These are phyloP conservation scores for Ptychoptera albimana DNA, from an alignment of 2,888 invertebrate species.

Conservation along the genomic window DNA sequence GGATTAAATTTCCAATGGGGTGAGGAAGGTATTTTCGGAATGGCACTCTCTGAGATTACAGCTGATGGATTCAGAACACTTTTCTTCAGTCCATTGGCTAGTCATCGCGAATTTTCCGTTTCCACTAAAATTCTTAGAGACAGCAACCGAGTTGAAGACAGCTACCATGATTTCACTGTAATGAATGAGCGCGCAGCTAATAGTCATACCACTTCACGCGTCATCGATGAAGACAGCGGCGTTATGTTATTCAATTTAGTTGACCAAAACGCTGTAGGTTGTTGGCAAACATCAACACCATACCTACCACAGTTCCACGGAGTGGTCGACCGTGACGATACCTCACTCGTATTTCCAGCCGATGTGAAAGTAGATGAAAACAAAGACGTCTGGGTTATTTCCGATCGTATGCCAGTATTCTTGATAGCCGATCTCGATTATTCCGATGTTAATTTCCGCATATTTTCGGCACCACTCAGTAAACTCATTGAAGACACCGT, in stretches of 20 bases:
- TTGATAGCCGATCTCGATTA: slow-evolving; percentile 51
- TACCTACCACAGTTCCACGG: slow-evolving; percentile 49
- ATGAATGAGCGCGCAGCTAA: slow-evolving; percentile 46
- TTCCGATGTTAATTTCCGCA: slow-evolving; percentile 61
- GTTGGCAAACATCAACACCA: slow-evolving; percentile 57
- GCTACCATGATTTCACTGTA: slow-evolving; percentile 51
- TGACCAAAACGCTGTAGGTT: slow-evolving; percentile 68
- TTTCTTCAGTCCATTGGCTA: slow-evolving; percentile 65
- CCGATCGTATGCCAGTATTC: slow-evolving; percentile 69
- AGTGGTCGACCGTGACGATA: slow-evolving; percentile 58
- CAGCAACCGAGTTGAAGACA: slow-evolving; percentile 45
- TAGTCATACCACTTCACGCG: slow-evolving; percentile 54
- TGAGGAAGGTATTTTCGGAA: slow-evolving; percentile 66
- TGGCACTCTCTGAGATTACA: slow-evolving; percentile 50
- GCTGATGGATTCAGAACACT: slow-evolving; percentile 52
- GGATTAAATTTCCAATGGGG: slow-evolving; percentile 77
- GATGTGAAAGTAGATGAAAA: slow-evolving; percentile 62
- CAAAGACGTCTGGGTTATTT: slow-evolving; percentile 62
- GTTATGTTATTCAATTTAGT: slow-evolving; percentile 62
- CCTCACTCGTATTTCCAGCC: slow-evolving; percentile 58
- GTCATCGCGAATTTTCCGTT: slow-evolving; percentile 61
- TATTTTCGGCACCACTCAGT: slow-evolving; percentile 52
- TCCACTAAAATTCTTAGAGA: slow-evolving; percentile 58
- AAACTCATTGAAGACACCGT: slow-evolving; percentile 52
- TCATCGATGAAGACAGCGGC: slow-evolving; percentile 53